phyloP scores from a whole-genome alignment of 2,888 invertebrate species.

The Ophion ellenae region DNA sequence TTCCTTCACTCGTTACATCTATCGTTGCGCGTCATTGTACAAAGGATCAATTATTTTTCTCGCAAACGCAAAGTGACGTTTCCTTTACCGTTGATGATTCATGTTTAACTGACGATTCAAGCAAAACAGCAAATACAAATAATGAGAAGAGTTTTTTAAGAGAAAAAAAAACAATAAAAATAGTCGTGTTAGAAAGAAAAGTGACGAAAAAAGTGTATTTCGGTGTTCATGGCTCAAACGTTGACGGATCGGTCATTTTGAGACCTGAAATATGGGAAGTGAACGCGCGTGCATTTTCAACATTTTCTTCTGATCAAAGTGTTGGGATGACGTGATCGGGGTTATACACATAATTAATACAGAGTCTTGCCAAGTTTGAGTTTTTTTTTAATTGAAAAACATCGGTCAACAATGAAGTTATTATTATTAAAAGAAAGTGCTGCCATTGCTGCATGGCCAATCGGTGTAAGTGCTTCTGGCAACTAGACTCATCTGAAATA shows the following conservation, averaged over 20 bases:
- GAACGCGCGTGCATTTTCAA: not conserved
- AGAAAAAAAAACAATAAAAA: not conserved
- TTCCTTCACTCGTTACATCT: constrained; percentile 13
- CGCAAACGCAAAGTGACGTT: constrained; percentile 1
- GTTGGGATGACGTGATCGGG: not conserved
- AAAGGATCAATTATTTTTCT: not conserved
- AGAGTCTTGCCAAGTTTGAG: not conserved
- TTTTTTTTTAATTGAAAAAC: too few relatives aligned
- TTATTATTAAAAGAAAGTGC: too few relatives aligned
- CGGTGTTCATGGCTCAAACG: not conserved
- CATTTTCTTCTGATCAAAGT: not conserved
- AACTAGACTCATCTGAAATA: too few relatives aligned
- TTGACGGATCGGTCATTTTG: not conserved
- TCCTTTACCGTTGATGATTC: not conserved
- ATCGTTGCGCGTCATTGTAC: not conserved
- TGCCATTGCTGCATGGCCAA: too few relatives aligned
- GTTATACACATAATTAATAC: too few relatives aligned
- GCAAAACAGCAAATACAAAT: not conserved
- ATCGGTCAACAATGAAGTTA: too few relatives aligned
- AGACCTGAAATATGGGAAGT: not conserved
- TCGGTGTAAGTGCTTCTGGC: too few relatives aligned
- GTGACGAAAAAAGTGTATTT: not conserved
- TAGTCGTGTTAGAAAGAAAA: not conserved
- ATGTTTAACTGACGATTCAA: not conserved
- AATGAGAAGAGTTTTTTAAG: not conserved